Evolutionary conservation across 2,797 vertebrate genomes (phyloP).

Genomic region (Chaenodraco wilsoni): DNA sequence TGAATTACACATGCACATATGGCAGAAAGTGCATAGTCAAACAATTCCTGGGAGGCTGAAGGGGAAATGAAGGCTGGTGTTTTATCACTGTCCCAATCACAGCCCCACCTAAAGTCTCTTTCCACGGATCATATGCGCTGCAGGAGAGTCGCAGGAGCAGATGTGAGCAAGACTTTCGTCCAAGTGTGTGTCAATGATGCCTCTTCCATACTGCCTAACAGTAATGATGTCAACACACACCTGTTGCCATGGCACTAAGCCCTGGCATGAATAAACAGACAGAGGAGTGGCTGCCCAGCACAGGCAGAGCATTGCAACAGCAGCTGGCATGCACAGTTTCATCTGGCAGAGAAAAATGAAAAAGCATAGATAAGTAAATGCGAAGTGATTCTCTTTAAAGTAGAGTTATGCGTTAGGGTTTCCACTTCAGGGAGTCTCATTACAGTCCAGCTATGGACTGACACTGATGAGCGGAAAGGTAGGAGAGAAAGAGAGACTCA

Average conservation of each 20-base stretch:
- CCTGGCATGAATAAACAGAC: slow-evolving; percentile 37
- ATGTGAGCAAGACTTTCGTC: slow-evolving; percentile 29
- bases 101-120: slow-evolving; percentile 18
- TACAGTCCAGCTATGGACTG: slow-evolving; percentile 22
- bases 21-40: slow-evolving; percentile 66
- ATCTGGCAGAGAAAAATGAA: slow-evolving; percentile 40
- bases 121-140: not conserved
- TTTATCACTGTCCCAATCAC: slow-evolving; percentile 62
- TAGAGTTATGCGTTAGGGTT: slow-evolving; percentile 45
- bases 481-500: slow-evolving; percentile 42
- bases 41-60: slow-evolving; percentile 56
- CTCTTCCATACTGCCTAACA: not conserved
- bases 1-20: slow-evolving; percentile 67
- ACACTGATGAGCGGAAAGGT: slow-evolving; percentile 33
- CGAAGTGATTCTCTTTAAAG: slow-evolving; percentile 40
- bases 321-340: slow-evolving; percentile 48
- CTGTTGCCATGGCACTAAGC: slow-evolving; percentile 58
- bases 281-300: slow-evolving; percentile 20
- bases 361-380: slow-evolving; percentile 27
- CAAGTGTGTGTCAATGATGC: slow-evolving; percentile 2
- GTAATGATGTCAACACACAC: slow-evolving; percentile 61
- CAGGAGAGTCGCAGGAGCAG: slow-evolving; percentile 25
- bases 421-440: slow-evolving; percentile 34
- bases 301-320: slow-evolving; percentile 31
- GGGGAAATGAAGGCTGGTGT: slow-evolving; percentile 56